Base-by-base conservation (phyloP, 2,888 invertebrate genomes). In the Molanna angustata region DNA sequence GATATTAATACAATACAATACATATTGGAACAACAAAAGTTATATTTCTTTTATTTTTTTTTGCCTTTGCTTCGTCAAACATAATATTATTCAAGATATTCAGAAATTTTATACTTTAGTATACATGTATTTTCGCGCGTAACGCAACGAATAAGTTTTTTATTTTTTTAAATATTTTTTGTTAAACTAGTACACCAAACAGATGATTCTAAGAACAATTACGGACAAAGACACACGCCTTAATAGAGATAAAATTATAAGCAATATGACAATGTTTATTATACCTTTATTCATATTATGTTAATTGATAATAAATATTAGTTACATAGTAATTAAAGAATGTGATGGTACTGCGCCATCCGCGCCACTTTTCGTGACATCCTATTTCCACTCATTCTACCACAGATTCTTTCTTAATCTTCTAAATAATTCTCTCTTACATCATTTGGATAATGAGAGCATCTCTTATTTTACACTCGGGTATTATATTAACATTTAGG, bases 401-500 rank as follows among this genome's bases (percentile, higher is more conserved):
- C n/a, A n/a, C n/a, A n/a, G n/a, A n/a, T n/a, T n/a, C n/a, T n/a
- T n/a, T n/a, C n/a, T n/a, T n/a, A n/a, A n/a, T n/a, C n/a, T n/a
- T n/a, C n/a, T n/a, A n/a, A n/a, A n/a, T n/a, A n/a, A n/a, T n/a
- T n/a, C n/a, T n/a, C n/a, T n/a, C n/a, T n/a, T n/a, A n/a, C n/a
- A n/a, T n/a, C n/a, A n/a, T n/a, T n/a, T n/a, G n/a, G n/a, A n/a
- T n/a, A n/a, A n/a, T n/a, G n/a, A n/a, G n/a, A n/a, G n/a, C n/a
- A n/a, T n/a, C n/a, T n/a, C n/a, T n/a, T n/a, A n/a, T n/a, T 73
- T 74, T 75, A 76, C 74, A 76, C 72, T 76, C 77, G 76, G 77
- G n/a, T 76, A 74, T 71, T 73, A 77, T 77, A 77, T 77, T 77
- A 76, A 77, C 76, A 76, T 76, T 76, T 76, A 76, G 74, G 74